Evolutionary conservation across 2,797 vertebrate genomes (phyloP).

Genomic region (Echeneis naucrates): DNA sequence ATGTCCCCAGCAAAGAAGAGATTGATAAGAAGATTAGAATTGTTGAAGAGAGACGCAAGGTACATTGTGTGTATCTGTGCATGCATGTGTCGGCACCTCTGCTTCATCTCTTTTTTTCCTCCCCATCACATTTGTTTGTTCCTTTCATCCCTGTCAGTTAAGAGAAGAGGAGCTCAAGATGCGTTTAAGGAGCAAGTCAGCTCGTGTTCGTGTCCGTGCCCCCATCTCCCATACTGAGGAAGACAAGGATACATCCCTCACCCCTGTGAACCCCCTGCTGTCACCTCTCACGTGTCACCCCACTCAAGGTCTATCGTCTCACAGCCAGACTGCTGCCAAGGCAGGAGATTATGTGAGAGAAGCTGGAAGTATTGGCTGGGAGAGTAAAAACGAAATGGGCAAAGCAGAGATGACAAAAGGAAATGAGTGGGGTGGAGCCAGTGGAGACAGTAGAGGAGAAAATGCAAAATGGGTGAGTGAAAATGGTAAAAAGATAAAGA

Average conservation of each 20-base stretch:
- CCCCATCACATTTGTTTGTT: not conserved
- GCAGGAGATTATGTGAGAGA: constrained; percentile 39
- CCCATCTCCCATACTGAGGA: not conserved
- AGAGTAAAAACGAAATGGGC: not conserved
- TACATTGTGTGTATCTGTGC: constrained; percentile 30
- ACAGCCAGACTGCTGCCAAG: constrained; percentile 27
- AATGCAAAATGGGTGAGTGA: not conserved
- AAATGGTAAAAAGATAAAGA: constrained; percentile 1
- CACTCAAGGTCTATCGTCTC: not conserved
- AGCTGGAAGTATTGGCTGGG: not conserved
- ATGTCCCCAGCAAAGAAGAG: constrained; percentile 77
- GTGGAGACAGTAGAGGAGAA: not conserved
- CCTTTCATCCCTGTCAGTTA: constrained; percentile 61
- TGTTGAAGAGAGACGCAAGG: constrained; percentile 80
- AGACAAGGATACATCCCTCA: not conserved
- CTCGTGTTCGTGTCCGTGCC: constrained; percentile 46
- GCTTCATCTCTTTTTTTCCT: not conserved
- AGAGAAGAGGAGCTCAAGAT: constrained; percentile 84
- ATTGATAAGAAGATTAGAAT: constrained; percentile 84
- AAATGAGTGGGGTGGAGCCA: not conserved
- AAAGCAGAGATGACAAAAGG: not conserved
- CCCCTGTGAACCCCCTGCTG: constrained; percentile 31
- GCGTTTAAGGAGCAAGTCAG: constrained; percentile 76
- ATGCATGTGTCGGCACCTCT: not conserved
- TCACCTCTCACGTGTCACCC: constrained; percentile 4